phyloP scores from a whole-genome alignment of 2,797 vertebrate genomes.

The Pipistrellus pipistrellus region DNA sequence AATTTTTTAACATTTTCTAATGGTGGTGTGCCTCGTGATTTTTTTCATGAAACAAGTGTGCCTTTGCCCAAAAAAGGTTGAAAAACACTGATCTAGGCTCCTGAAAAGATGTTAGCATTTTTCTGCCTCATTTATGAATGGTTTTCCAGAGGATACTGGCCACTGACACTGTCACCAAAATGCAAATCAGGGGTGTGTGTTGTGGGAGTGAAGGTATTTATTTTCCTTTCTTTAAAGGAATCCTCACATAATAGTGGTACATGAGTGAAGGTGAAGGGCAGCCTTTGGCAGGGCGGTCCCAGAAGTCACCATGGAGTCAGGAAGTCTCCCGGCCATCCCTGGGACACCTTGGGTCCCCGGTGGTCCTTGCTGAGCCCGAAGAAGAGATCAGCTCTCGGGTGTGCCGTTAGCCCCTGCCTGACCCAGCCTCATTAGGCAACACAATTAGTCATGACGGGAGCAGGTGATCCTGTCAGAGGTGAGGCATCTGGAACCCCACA shows the following conservation, averaged over 20 bases:
- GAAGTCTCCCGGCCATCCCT: rapidly evolving
- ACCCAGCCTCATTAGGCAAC: background rate
- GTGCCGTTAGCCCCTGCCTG: background rate
- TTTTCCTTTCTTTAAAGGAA: background rate
- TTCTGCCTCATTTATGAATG: too few relatives aligned
- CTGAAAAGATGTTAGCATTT: background rate
- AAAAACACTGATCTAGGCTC: too few relatives aligned
- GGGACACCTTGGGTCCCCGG: rapidly evolving
- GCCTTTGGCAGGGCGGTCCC: rapidly evolving
- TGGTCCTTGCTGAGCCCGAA: background rate
- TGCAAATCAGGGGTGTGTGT: background rate
- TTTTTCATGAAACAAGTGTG: too few relatives aligned
- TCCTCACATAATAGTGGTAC: rapidly evolving
- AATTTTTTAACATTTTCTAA: too few relatives aligned
- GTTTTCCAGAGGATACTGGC: background rate
- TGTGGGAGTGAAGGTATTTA: background rate
- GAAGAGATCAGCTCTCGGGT: rapidly evolving
- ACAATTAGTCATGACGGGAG: background rate
- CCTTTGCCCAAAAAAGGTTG: too few relatives aligned
- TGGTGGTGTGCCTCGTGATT: too few relatives aligned
- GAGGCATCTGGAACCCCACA: slow-evolving; percentile 76
- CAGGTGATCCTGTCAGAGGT: slow-evolving; percentile 46
- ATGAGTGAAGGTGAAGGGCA: too few relatives aligned
- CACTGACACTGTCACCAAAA: too few relatives aligned
- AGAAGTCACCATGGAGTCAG: too few relatives aligned